Evolutionary conservation across 2,888 invertebrate species (phyloP).

Genomic region (Pilophorus perplexus): DNA sequence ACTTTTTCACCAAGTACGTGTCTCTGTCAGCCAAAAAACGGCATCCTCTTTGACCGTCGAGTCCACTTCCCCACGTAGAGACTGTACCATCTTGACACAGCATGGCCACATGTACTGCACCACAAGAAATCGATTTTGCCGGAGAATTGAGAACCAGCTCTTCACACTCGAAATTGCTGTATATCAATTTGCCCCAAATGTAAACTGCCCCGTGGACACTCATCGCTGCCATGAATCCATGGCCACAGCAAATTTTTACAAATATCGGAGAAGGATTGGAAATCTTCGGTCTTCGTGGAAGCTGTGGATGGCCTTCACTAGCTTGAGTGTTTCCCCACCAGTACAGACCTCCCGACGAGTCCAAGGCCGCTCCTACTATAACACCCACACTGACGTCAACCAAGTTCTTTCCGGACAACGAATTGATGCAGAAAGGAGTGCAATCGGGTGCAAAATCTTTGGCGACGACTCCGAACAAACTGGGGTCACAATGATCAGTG

Average conservation of each 20-base stretch:
- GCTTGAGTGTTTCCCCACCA: conserved; percentile 3
- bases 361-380: conserved; percentile 3
- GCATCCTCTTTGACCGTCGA: conserved; percentile 10
- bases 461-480: background rate
- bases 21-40: background rate
- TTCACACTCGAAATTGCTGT: conserved; percentile 7
- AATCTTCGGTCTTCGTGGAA: background rate
- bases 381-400: background rate
- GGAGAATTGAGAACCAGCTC: background rate
- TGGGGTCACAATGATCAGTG: background rate
- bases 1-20: background rate
- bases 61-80: conserved; percentile 7
- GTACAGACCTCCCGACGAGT: background rate
- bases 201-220: background rate
- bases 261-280: background rate
- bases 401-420: background rate
- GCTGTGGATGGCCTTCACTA: background rate
- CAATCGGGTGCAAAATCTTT: background rate
- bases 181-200: conserved; percentile 3
- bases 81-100: background rate
- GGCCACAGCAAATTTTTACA: conserved; percentile 1
- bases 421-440: background rate
- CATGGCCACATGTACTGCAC: conserved; percentile 14
- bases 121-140: background rate
- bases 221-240: background rate